Evolutionary conservation across 64 coral and sea anemone species (phyloP).

Genomic region (Stichodactyla helianthus): DNA sequence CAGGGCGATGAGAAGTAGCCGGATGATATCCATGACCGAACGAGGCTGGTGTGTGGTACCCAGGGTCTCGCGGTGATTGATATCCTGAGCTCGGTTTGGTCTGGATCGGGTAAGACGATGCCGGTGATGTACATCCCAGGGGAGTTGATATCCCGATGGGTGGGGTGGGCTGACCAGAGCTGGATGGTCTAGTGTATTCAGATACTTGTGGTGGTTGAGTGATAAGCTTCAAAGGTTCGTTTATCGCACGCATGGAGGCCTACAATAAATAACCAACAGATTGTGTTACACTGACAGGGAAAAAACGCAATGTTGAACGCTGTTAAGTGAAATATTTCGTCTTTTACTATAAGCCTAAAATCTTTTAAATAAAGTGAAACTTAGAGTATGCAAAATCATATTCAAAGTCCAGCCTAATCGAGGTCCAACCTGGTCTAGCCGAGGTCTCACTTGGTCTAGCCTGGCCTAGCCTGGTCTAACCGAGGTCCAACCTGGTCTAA

Average conservation of each 20-base stretch:
- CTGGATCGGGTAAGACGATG: background rate
- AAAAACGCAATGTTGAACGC: background rate
- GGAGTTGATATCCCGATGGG: conserved; percentile 24
- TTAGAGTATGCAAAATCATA: no score
- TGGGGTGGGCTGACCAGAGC: conserved; percentile 26
- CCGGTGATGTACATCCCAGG: background rate
- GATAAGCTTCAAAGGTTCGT: background rate
- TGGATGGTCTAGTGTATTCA: background rate
- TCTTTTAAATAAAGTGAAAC: no score
- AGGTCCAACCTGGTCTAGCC: no score
- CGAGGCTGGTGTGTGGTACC: background rate
- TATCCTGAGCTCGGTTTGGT: background rate
- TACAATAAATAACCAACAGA: background rate
- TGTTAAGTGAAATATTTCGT: background rate
- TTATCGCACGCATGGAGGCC: background rate
- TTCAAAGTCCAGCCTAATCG: no score
- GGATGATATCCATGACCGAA: conserved; percentile 3
- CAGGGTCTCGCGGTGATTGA: background rate
- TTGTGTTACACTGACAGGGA: background rate
- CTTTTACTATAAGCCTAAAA: no score
- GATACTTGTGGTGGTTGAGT: background rate
- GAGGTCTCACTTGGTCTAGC: no score
- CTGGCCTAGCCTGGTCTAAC: no score
- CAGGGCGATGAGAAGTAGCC: background rate
- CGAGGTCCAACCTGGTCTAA: background rate